Conservation (phyloP, 1,140 invertebrate genomes). For the Chlorops oryzae region DNA sequence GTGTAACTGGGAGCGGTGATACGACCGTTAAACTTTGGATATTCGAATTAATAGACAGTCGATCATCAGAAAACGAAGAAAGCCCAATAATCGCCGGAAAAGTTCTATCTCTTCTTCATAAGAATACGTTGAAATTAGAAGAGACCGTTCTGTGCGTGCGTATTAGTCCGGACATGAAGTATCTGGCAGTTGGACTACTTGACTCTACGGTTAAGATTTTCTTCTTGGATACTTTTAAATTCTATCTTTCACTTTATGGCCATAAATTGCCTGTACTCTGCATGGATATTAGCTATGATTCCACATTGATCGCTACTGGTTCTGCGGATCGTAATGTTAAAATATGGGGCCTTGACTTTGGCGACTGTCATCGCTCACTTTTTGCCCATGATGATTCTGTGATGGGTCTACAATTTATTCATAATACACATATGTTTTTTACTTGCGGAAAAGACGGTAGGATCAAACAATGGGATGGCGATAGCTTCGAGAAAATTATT, state of each 20-base stretch:
- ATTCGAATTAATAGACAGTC: constrained; percentile 68
- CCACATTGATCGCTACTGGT: constrained; percentile 82
- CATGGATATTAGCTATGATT: constrained; percentile 92
- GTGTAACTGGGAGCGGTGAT: constrained; percentile 82
- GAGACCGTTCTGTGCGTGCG: constrained; percentile 78
- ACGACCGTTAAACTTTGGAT: constrained; percentile 91
- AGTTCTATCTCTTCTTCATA: constrained; percentile 74
- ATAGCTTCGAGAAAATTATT: constrained; percentile 84
- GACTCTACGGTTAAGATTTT: constrained; percentile 95
- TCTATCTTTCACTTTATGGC: constrained; percentile 92
- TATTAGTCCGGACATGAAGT: constrained; percentile 79
- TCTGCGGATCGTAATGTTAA: constrained; percentile 94
- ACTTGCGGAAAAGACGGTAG: constrained; percentile 88
- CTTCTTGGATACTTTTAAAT: constrained; percentile 91
- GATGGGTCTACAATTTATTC: constrained; percentile 80
- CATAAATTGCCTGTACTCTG: constrained; percentile 92
- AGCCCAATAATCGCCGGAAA: constrained; percentile 40
- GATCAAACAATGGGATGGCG: constrained; percentile 96
- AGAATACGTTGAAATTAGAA: constrained; percentile 75
- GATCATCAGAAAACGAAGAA: no score
- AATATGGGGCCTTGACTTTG: constrained; percentile 98
- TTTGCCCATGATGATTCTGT: constrained; percentile 94
- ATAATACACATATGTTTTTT: constrained; percentile 90
- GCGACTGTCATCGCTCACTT: constrained; percentile 85
- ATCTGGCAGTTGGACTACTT: constrained; percentile 82